Evolutionary conservation across 1,140 invertebrate species (phyloP).

Genomic region (Scylla paramamosain): DNA sequence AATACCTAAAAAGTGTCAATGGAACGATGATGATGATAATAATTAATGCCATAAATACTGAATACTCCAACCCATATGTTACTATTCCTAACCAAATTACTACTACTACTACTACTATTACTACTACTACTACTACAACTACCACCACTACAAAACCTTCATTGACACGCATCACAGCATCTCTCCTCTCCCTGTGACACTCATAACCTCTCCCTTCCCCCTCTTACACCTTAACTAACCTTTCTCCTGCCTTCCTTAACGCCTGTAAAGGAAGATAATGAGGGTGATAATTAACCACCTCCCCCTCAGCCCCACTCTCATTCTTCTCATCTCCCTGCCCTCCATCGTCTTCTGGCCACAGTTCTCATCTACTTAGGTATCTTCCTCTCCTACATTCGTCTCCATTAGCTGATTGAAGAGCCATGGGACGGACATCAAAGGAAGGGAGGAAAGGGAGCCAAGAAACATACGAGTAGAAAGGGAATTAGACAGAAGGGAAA

Average conservation of each 20-base stretch:
- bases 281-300: neutral
- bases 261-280: neutral
- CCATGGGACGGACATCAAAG: neutral
- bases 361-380: neutral
- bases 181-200: no score
- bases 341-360: neutral
- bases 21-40: no score
- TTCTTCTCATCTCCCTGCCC: neutral
- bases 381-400: neutral
- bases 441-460: neutral
- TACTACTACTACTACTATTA: no score
- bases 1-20: no score
- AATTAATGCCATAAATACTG: no score
- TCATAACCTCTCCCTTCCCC: neutral
- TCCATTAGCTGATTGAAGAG: slow-evolving; percentile 36
- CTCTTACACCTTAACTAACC: neutral
- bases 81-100: no score
- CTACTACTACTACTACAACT: no score
- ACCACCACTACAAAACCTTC: no score
- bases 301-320: neutral
- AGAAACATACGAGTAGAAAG: neutral
- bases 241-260: slow-evolving; percentile 18
- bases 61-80: no score
- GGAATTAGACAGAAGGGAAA: neutral
- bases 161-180: no score